Base-by-base conservation (phyloP, 1,140 invertebrate species). In the Cotesia typhae region DNA sequence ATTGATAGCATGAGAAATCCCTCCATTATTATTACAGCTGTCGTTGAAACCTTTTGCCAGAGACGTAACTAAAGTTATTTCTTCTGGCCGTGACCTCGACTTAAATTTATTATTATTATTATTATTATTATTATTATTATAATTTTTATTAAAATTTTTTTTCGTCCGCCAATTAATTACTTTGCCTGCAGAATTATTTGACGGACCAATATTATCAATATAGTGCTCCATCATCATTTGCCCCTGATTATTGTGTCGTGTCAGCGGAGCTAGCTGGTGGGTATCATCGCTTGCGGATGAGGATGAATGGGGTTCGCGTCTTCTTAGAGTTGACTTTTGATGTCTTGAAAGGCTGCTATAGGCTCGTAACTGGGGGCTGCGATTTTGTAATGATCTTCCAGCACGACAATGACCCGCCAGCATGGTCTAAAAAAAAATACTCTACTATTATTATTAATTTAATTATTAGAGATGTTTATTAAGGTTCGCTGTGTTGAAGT, bases 391-490 rank as follows among this genome's bases (percentile, higher is more conserved):
- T 9, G 78, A 80, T 71, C 74, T 77, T 59, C 78, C 81, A 38
- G 77, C 73, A 57, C 85, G 79, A 69, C 85, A 88, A 17, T 83
- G 78, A 60, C 87, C 84, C 4, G 86, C 82, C 66, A 88, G 74
- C 82, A 87, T 88, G 47, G 79, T 78, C 87, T 88, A 64, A 9
- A n/a, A 64, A 64, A 41, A 64, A 10, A 14, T 20, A 4, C 36
- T 35, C 37, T 14, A 3, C 10, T 47, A 47, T 47, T 47, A 47
- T 47, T 47, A 47, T 12, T 7, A 66, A n/a, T 63, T 36, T n/a
- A 63, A 55, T 28, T 10, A 20, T 36, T 20, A 28, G 28, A 28
- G 28, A 28, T 17, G 6, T 52, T 35, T 3, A 28, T 28, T 37
- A 35, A 64, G 6, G 6, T 17, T 14, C 14, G 35, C 12, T 14